These are phyloP conservation scores for Chaenocephalus aceratus DNA, from an alignment of 2,113 vertebrate species.

Conservation along the genomic window DNA sequence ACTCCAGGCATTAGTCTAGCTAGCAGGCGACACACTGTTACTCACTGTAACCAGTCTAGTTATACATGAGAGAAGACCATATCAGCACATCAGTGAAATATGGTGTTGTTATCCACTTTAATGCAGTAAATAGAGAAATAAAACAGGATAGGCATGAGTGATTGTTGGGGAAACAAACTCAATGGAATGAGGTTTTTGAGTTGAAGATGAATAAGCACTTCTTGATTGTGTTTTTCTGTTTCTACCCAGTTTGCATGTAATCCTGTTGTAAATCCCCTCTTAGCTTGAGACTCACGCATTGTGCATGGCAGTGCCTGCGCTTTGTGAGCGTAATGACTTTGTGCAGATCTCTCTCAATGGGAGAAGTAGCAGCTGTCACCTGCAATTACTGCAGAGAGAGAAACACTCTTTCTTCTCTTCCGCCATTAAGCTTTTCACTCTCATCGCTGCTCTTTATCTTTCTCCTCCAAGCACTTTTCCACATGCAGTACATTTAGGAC, in stretches of 20 bases:
- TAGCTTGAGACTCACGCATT: conserved; percentile 68
- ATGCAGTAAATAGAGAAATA: conserved; percentile 28
- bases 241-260: conserved; percentile 56
- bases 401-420: conserved; percentile 36
- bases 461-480: conserved; percentile 46
- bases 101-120: conserved; percentile 25
- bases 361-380: conserved; percentile 72
- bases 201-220: conserved; percentile 39
- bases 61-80: not conserved
- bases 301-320: conserved; percentile 68
- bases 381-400: conserved; percentile 64
- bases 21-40: no score
- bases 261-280: conserved; percentile 60
- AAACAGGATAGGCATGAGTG: conserved; percentile 23
- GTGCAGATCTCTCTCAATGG: conserved; percentile 57
- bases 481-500: conserved; percentile 45
- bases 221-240: conserved; percentile 57
- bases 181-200: conserved; percentile 49
- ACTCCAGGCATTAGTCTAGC: no score
- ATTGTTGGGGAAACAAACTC: conserved; percentile 37
- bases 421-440: conserved; percentile 61
- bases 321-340: conserved; percentile 70
- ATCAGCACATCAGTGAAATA: conserved; percentile 10
- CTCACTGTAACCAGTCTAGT: no score
- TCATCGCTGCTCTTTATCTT: conserved; percentile 57